A percentile compares a stretch with the other conserved stretches of the same genome.
phyloP scores from a whole-genome alignment of 2,888 invertebrate species.

The Spilosoma lubricipeda region DNA sequence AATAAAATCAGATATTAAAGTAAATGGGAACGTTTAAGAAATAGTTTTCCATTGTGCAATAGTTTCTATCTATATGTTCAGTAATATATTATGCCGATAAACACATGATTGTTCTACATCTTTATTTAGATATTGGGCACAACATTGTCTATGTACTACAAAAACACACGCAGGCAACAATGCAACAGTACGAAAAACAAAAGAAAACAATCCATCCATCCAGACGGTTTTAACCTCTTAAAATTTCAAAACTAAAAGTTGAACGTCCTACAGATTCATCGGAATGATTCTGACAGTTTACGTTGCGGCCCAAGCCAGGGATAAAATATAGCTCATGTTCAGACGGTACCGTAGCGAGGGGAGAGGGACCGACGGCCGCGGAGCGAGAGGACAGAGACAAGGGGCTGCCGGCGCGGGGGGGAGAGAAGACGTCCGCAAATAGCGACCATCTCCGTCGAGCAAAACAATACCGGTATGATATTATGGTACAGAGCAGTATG shows the following conservation, averaged over 20 bases:
- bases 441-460: conserved; percentile 80
- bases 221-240: conserved; percentile 52
- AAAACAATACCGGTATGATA: conserved; percentile 85
- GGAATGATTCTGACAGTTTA: conserved; percentile 83
- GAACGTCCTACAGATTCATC: conserved; percentile 78
- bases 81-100: neutral
- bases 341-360: conserved; percentile 78
- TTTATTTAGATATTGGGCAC: neutral
- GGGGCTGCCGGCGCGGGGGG: conserved; percentile 43
- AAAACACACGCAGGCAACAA: conserved; percentile 17
- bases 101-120: conserved; percentile 7
- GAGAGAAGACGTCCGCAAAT: conserved; percentile 79
- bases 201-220: conserved; percentile 35
- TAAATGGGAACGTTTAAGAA: conserved; percentile 17
- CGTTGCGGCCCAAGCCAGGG: conserved; percentile 80
- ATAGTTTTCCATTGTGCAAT: neutral
- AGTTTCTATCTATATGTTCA: neutral
- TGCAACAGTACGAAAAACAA: conserved; percentile 32
- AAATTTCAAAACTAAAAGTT: conserved; percentile 77
- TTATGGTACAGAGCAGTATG: conserved; percentile 70
- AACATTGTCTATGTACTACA: conserved; percentile 3
- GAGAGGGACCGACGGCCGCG: conserved; percentile 38
- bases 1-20: conserved; percentile 25
- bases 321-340: conserved; percentile 85
- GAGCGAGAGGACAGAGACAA: conserved; percentile 35